Base-by-base conservation (phyloP, 1,140 invertebrate genomes). In the Rhizoglyphus robini region DNA sequence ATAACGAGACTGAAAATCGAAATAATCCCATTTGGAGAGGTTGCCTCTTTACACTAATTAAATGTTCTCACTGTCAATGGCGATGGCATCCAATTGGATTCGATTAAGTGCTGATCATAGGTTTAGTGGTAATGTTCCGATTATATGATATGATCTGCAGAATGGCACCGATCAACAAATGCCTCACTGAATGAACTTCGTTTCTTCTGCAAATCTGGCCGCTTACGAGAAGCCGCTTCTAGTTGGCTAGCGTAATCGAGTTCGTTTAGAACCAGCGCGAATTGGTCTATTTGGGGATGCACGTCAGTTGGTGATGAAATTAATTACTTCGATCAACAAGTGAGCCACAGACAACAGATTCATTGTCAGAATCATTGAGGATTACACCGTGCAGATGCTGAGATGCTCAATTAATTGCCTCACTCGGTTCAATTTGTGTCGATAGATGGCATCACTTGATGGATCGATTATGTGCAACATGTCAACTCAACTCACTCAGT, bases 261-360 rank as follows among this genome's bases (percentile, higher is more conserved):
- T 41, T 41, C 51, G 51, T 11, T 54, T 54, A 54, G 20, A 54
- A 32, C 8, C 51, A 54, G 51, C 23, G 51, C 51, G 51, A 54
- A 54, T 54, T 54, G 31, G 51, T 54, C 51, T 8, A 54, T 54
- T 54, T 54, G 51, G 51, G 8, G 20, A 54, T 46, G 51, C 51
- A 54, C 51, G 51, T 23, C 51, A 54, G 51, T 54, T 54, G 51
- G 8, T 23, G 23, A 54, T 54, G 51, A 54, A 54, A 54, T 54
- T 54, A 54, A 54, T 54, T 54, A 54, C 51, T 23, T 11, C 8
- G 18, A 8, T 18, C 36, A 41, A 41, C 8, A 41, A 11, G 36
- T 18, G 36, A 41, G n/a, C n/a, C n/a, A n/a, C n/a, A n/a, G n/a
- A n/a, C n/a, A n/a, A n/a, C n/a, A n/a, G n/a, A n/a, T n/a, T n/a